Percentiles rank a stretch among this genome's conserved stretches.
Evolutionary conservation across 1,140 invertebrate species (phyloP).

Genomic region (Antheraea mylitta): DNA sequence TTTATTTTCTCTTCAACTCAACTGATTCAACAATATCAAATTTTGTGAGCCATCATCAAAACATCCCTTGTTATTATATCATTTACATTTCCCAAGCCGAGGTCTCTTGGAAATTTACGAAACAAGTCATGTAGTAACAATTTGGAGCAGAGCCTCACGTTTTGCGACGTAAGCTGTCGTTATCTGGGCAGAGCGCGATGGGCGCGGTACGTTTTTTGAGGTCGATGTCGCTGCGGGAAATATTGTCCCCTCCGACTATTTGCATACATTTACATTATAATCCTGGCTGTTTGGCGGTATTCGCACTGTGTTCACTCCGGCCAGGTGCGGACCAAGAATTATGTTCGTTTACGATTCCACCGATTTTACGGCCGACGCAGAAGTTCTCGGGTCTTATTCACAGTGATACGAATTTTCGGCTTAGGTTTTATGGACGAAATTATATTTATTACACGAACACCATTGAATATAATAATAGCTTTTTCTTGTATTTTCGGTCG

Average conservation of each 20-base stretch:
- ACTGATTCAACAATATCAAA: slow-evolving; percentile 5
- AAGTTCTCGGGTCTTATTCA: not conserved
- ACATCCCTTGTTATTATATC: slow-evolving; percentile 32
- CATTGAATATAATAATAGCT: too few relatives aligned
- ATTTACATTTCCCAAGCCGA: slow-evolving; percentile 27
- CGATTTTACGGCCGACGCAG: not conserved
- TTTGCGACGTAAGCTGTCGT: slow-evolving; percentile 59
- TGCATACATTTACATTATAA: slow-evolving; percentile 48
- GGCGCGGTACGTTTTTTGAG: slow-evolving; percentile 49
- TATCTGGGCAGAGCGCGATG: slow-evolving; percentile 42
- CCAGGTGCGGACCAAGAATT: not conserved
- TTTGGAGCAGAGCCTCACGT: slow-evolving; percentile 61
- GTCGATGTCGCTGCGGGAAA: slow-evolving; percentile 35
- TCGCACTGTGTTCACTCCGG: slow-evolving; percentile 15
- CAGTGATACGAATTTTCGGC: not conserved
- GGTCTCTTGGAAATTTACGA: slow-evolving; percentile 32
- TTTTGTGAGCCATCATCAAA: slow-evolving; percentile 21
- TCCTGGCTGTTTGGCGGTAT: slow-evolving; percentile 43
- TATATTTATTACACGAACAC: too few relatives aligned
- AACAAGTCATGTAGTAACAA: slow-evolving; percentile 64
- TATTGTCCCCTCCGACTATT: slow-evolving; percentile 39
- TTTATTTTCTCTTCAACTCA: not conserved
- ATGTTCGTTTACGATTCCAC: too few relatives aligned
- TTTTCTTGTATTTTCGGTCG: too few relatives aligned
- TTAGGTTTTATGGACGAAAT: not conserved